Percentiles rank a stretch among this genome's conserved stretches.
Evolutionary conservation across 2,113 vertebrate genomes (phyloP).

Genomic region (Philantomba maxwellii): DNA sequence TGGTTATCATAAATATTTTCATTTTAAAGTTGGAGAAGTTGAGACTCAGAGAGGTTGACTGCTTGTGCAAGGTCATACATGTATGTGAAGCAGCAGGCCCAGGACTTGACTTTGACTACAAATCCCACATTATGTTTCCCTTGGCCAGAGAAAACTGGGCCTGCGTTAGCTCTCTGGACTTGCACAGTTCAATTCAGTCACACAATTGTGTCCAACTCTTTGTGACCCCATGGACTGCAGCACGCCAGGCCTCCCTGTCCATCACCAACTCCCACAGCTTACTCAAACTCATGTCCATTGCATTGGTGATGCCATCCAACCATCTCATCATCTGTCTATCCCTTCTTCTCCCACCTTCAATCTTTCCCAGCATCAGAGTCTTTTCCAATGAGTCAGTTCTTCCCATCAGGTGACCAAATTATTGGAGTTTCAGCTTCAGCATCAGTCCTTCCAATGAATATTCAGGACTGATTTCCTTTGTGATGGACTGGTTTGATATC

Average conservation of each 20-base stretch:
- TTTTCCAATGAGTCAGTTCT: not conserved
- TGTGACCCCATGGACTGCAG: not conserved
- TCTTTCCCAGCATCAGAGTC: not conserved
- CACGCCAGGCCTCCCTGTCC: accelerated
- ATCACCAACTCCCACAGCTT: not conserved
- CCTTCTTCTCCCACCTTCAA: not conserved
- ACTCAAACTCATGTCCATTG: not conserved
- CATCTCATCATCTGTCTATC: not conserved
- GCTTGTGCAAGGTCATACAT: not conserved
- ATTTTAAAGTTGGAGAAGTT: not conserved
- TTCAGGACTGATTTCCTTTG: not conserved
- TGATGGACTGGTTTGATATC: not conserved
- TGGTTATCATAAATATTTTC: not conserved
- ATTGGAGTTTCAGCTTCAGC: not conserved
- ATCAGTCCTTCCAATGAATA: not conserved
- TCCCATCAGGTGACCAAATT: not conserved
- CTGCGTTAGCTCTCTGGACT: not conserved
- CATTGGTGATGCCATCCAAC: not conserved
- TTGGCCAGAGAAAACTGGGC: not conserved
- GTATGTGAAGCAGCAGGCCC: not conserved
- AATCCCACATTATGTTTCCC: not conserved
- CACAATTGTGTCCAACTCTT: not conserved
- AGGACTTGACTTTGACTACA: not conserved
- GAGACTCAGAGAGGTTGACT: not conserved
- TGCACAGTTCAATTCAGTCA: not conserved